These are phyloP conservation scores for Melanargia galathea DNA, from an alignment of 2,888 invertebrate genomes.

Conservation along the genomic window DNA sequence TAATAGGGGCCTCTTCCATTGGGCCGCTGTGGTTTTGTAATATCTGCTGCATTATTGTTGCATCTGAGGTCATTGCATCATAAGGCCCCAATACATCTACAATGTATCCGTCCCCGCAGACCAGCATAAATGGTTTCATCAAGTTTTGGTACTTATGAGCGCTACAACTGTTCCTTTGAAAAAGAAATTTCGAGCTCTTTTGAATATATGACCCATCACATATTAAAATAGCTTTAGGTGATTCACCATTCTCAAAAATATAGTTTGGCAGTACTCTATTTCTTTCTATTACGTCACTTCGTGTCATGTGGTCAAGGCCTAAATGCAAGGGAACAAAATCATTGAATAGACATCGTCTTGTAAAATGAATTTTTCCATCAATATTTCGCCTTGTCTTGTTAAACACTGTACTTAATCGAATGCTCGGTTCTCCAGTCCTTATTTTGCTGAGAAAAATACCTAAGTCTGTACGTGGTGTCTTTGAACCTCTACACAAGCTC, in stretches of 20 bases:
- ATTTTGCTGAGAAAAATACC: too few species aligned
- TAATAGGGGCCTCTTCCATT: slow-evolving; percentile 25
- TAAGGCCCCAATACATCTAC: slow-evolving; percentile 39
- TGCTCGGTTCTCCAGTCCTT: too few species aligned
- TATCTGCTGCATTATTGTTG: slow-evolving; percentile 32
- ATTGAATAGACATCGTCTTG: slow-evolving; percentile 8
- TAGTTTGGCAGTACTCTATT: slow-evolving; percentile 10
- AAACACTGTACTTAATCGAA: not conserved
- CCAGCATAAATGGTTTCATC: slow-evolving; percentile 43
- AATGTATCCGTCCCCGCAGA: slow-evolving; percentile 41
- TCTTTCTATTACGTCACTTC: slow-evolving; percentile 6
- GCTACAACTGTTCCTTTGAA: slow-evolving; percentile 38
- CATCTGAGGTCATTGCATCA: slow-evolving; percentile 33
- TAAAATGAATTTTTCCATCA: slow-evolving; percentile 6
- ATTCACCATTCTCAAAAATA: slow-evolving; percentile 19
- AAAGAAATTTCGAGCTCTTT: slow-evolving; percentile 38
- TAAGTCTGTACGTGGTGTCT: too few species aligned
- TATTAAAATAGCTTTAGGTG: slow-evolving; percentile 32
- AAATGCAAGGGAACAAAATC: slow-evolving; percentile 14
- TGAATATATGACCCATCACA: slow-evolving; percentile 38
- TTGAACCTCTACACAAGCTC: too few species aligned
- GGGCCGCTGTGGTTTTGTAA: slow-evolving; percentile 25
- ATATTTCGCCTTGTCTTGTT: not conserved
- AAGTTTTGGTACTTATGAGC: slow-evolving; percentile 42
- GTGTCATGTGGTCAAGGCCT: slow-evolving; percentile 11